Percentiles rank a stretch among this genome's conserved stretches.
Conservation (phyloP, 1,140 invertebrate genomes). For the Hycleus phaleratus region DNA sequence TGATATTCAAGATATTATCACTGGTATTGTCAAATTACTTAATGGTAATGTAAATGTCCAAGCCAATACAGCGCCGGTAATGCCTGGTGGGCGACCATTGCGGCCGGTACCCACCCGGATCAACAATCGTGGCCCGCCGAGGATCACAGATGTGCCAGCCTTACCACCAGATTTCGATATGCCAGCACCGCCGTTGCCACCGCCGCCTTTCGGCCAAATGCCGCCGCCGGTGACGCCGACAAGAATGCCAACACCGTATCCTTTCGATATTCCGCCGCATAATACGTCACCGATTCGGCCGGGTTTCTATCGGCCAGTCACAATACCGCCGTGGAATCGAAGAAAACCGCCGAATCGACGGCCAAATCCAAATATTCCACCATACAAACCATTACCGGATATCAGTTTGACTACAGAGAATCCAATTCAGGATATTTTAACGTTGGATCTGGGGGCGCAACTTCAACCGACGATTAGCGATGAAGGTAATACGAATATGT, state of each 20-base stretch:
- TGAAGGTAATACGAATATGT: conserved; percentile 7
- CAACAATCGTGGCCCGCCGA: conserved; percentile 80
- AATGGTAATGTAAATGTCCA: conserved; percentile 82
- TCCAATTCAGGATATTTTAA: conserved; percentile 36
- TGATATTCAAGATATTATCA: conserved; percentile 85
- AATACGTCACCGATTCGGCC: conserved; percentile 45
- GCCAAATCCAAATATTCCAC: conserved; percentile 43
- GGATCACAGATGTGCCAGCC: conserved; percentile 65
- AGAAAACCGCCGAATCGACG: conserved; percentile 39
- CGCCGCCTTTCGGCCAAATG: conserved; percentile 42
- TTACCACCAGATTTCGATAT: conserved; percentile 61
- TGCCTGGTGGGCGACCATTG: conserved; percentile 42
- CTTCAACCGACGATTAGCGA: conserved; percentile 20
- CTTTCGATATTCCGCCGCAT: conserved; percentile 57
- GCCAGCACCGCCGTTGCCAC: conserved; percentile 45
- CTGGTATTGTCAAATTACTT: conserved; percentile 78
- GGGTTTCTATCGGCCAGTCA: conserved; percentile 47
- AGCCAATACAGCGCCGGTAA: conserved; percentile 54
- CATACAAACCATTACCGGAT: conserved; percentile 48
- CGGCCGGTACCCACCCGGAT: conserved; percentile 62
- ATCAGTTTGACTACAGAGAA: conserved; percentile 33
- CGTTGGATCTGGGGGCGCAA: conserved; percentile 34
- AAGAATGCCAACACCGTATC: conserved; percentile 55
- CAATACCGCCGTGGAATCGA: conserved; percentile 52
- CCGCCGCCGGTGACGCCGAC: conserved; percentile 46